These are phyloP conservation scores for Phalacrocorax pelagicus DNA, from an alignment of 2,113 vertebrate genomes.

Conservation along the genomic window DNA sequence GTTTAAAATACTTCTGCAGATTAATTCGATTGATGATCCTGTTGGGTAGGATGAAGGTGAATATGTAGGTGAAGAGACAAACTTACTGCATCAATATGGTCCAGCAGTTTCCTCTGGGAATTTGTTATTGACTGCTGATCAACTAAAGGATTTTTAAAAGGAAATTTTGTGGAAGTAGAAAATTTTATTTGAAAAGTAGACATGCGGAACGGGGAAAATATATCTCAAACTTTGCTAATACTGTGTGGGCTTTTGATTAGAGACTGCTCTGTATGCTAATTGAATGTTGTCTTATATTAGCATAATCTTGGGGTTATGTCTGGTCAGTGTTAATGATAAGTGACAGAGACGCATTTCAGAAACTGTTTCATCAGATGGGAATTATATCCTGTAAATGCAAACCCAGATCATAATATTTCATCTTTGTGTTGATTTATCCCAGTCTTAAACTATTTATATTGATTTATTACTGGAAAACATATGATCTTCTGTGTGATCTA, in stretches of 20 bases:
- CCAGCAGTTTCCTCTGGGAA: background rate
- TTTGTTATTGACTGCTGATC: accelerated
- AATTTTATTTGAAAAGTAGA: background rate
- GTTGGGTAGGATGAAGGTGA: background rate
- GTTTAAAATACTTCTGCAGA: background rate
- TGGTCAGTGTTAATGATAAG: conserved; percentile 50
- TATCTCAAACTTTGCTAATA: background rate
- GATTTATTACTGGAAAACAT: background rate
- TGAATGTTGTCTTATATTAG: conserved; percentile 42
- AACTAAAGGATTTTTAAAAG: background rate
- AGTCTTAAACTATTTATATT: background rate
- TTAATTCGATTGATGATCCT: background rate
- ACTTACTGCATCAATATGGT: background rate
- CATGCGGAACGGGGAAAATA: accelerated
- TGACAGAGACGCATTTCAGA: background rate
- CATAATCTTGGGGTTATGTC: conserved; percentile 28
- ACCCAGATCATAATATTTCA: background rate
- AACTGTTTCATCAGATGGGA: background rate
- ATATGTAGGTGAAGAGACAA: background rate
- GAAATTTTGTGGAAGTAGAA: background rate
- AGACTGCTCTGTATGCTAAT: conserved; percentile 4
- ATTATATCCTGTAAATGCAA: conserved; percentile 14
- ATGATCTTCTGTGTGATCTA: background rate
- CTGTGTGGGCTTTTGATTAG: conserved; percentile 6
- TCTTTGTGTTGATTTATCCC: conserved; percentile 28